A percentile compares a stretch with the other conserved stretches of the same genome.
phyloP scores from a whole-genome alignment of 2,113 vertebrate species.

The Chamaetylas fuelleborni region DNA sequence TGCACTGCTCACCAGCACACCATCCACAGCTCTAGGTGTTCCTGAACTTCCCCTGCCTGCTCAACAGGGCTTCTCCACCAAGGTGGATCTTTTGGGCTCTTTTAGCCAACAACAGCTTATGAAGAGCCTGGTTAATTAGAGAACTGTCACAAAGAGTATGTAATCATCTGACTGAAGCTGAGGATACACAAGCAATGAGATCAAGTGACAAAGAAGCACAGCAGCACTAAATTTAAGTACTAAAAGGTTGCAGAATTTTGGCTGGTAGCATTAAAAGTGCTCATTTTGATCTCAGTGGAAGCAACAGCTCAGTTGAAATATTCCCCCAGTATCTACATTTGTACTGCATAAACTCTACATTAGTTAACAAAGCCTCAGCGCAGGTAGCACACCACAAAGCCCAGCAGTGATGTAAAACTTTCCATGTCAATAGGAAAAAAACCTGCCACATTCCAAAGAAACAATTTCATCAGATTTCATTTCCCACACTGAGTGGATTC shows the following conservation, averaged over 20 bases:
- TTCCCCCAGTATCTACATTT: neutral
- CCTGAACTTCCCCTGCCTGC: neutral
- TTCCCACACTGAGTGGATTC: neutral
- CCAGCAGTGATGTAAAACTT: neutral
- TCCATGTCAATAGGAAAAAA: neutral
- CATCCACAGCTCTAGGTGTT: neutral
- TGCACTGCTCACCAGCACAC: neutral
- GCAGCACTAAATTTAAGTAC: neutral
- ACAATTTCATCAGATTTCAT: neutral
- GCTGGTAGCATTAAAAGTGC: neutral
- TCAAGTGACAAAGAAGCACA: neutral
- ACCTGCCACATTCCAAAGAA: neutral
- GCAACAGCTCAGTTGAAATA: neutral
- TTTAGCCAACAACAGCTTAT: neutral
- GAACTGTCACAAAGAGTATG: neutral
- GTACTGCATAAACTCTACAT: neutral
- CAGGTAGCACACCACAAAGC: neutral
- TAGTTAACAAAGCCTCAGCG: neutral
- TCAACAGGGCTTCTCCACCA: fast-evolving
- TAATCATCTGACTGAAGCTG: neutral
- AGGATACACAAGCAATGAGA: neutral
- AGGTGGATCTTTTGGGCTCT: neutral
- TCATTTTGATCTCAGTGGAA: neutral
- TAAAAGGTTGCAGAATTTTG: neutral
- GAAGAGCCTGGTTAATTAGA: neutral